A percentile compares a stretch with the other conserved stretches of the same genome.
Conservation (phyloP, 2,113 vertebrate species). For the Podiceps cristatus region DNA sequence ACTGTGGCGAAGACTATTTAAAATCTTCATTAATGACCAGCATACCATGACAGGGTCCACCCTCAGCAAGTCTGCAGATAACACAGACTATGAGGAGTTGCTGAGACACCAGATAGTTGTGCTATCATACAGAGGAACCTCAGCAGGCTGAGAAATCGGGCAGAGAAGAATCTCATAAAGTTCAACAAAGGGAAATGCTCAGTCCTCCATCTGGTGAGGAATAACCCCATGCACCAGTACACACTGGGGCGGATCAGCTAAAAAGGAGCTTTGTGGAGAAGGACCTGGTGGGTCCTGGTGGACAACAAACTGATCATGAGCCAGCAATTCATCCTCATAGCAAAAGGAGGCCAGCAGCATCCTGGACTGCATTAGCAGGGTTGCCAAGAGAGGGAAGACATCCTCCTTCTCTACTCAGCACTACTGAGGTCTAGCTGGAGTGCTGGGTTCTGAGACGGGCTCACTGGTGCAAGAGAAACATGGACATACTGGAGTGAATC, state of each 20-base stretch:
- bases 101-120: background rate
- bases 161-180: background rate
- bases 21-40: background rate
- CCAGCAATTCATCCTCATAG: background rate
- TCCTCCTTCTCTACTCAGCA: background rate
- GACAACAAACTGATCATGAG: background rate
- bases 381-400: background rate
- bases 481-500: background rate
- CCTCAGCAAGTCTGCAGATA: background rate
- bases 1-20: background rate
- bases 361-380: background rate
- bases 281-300: background rate
- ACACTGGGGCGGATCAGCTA: background rate
- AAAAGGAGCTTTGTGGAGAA: background rate
- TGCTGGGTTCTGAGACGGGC: background rate
- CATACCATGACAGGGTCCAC: background rate
- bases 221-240: background rate
- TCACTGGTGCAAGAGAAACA: accelerated
- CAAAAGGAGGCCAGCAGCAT: background rate
- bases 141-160: background rate
- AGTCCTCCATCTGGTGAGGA: background rate
- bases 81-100: background rate
- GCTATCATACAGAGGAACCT: background rate
- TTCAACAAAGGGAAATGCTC: background rate
- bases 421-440: background rate